Conservation (phyloP, 2,797 vertebrate genomes). For the Xenops minutus region DNA sequence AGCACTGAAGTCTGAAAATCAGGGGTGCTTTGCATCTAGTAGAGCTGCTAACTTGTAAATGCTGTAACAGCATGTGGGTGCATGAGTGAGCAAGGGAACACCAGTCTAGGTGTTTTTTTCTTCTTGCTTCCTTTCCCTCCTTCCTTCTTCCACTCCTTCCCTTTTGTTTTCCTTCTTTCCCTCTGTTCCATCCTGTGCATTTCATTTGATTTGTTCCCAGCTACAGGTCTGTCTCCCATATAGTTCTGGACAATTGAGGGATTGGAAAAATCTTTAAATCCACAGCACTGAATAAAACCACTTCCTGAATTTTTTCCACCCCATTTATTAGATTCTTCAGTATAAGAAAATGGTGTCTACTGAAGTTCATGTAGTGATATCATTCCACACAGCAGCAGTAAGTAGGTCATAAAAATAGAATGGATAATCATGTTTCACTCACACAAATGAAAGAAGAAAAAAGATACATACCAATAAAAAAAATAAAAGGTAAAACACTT, state of each 20-base stretch:
- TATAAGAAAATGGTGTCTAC: constrained; percentile 6
- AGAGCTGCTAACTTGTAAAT: neutral
- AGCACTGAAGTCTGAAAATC: neutral
- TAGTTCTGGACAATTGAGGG: neutral
- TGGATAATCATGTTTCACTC: neutral
- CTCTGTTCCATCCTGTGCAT: neutral
- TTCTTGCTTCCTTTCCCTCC: neutral
- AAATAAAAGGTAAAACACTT: neutral
- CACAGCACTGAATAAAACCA: neutral
- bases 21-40: neutral
- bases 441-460: neutral
- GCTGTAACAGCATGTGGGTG: neutral
- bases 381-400: neutral
- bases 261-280: neutral
- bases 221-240: neutral
- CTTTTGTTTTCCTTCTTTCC: neutral
- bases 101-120: neutral
- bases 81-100: neutral
- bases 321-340: neutral
- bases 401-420: neutral
- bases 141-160: neutral
- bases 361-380: neutral
- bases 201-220: neutral
- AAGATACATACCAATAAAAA: neutral
- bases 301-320: neutral